Percentiles rank a stretch among this genome's conserved stretches.
These are phyloP conservation scores for Xenus cinereus DNA, from an alignment of 2,113 vertebrate species.

Conservation along the genomic window DNA sequence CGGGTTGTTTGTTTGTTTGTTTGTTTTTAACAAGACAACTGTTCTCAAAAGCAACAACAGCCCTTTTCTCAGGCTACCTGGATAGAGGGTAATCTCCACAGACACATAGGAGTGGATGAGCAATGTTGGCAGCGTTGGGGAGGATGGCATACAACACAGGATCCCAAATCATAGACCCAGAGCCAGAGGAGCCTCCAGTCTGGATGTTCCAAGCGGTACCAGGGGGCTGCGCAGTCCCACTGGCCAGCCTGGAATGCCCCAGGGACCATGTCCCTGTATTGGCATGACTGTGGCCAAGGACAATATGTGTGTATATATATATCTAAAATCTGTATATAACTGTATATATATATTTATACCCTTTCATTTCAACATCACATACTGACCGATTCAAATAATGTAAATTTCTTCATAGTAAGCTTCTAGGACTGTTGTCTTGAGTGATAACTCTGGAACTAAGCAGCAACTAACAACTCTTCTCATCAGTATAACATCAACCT, in stretches of 20 bases:
- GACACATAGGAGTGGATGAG: not conserved
- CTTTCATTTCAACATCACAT: not conserved
- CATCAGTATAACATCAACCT: not conserved
- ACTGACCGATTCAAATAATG: not conserved
- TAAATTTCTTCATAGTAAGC: not conserved
- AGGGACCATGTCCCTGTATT: not conserved
- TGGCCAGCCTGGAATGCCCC: not conserved
- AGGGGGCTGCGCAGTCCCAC: not conserved
- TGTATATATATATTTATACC: not conserved
- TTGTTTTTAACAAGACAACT: not conserved
- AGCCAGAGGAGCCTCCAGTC: not conserved
- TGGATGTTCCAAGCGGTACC: not conserved
- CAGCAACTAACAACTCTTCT: not conserved
- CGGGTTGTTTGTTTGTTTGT: rapidly evolving
- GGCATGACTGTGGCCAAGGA: not conserved
- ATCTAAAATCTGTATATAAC: not conserved
- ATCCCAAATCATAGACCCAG: rapidly evolving
- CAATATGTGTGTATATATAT: too few species aligned
- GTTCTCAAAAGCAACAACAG: not conserved
- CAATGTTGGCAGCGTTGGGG: rapidly evolving
- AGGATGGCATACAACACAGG: not conserved
- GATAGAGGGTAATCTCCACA: not conserved
- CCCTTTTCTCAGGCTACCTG: not conserved
- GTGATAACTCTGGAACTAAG: not conserved
- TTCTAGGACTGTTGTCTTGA: not conserved